phyloP scores from a whole-genome alignment of 2,888 invertebrate species.

The Epirrhoe tristata region DNA sequence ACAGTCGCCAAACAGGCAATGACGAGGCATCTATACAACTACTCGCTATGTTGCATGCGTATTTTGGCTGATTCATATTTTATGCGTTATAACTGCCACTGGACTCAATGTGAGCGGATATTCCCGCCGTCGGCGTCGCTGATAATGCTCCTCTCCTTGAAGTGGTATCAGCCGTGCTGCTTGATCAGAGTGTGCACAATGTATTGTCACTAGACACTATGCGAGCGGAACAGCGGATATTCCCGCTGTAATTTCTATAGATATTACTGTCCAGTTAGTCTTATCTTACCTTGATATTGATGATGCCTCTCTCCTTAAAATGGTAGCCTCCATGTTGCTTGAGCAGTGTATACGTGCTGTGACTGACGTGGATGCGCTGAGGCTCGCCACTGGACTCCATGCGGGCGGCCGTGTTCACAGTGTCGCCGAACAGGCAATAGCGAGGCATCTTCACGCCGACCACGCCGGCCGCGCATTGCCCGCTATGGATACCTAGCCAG shows the following conservation, averaged over 20 bases:
- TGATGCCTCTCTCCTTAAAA: slow-evolving; percentile 89
- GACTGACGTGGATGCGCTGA: slow-evolving; percentile 91
- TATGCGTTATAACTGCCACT: no score
- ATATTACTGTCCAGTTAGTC: no score
- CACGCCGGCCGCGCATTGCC: slow-evolving; percentile 93
- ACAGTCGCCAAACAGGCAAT: no score
- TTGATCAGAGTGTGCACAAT: slow-evolving; percentile 87
- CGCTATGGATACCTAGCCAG: slow-evolving; percentile 77
- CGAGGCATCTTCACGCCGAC: slow-evolving; percentile 94
- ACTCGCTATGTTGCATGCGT: no score
- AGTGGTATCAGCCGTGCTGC: slow-evolving; percentile 89
- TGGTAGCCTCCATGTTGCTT: slow-evolving; percentile 90
- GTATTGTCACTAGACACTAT: no score
- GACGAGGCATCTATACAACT: no score
- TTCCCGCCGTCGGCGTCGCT: slow-evolving; percentile 90
- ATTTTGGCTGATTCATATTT: no score
- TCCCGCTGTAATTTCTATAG: no score
- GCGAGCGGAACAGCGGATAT: no score
- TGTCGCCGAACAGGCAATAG: slow-evolving; percentile 93
- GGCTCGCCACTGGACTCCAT: slow-evolving; percentile 93
- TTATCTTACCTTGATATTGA: slow-evolving; percentile 88
- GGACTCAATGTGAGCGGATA: no score
- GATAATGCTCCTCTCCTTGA: slow-evolving; percentile 89
- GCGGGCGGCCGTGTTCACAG: slow-evolving; percentile 92
- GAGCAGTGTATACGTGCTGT: slow-evolving; percentile 88